phyloP scores from a whole-genome alignment of 1,140 invertebrate genomes.

The Bombus cullumanus region DNA sequence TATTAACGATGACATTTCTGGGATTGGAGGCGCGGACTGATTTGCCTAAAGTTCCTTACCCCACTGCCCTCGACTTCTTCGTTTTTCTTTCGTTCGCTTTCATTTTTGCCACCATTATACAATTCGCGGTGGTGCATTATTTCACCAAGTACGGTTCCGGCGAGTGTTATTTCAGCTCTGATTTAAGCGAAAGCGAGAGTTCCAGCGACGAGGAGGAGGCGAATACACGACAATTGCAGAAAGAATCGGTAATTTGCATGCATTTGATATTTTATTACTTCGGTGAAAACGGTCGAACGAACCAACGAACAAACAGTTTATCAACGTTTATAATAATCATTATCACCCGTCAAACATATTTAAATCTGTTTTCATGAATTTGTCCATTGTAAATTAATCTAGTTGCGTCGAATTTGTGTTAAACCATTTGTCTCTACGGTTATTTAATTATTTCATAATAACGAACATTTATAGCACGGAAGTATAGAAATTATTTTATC shows the following conservation, averaged over 20 bases:
- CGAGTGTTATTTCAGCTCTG: conserved; percentile 90
- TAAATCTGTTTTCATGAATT: too few species aligned
- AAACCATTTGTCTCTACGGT: too few species aligned
- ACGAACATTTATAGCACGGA: too few species aligned
- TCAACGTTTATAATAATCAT: not conserved
- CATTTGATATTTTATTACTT: not conserved
- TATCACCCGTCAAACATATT: not conserved
- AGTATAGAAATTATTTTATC: too few species aligned
- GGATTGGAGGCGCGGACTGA: conserved; percentile 93
- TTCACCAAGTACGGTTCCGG: conserved; percentile 95
- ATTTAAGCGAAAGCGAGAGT: conserved; percentile 83
- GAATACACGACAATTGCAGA: conserved; percentile 15
- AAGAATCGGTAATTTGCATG: conserved; percentile 56
- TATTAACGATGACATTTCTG: conserved; percentile 94
- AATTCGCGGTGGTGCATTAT: conserved; percentile 94
- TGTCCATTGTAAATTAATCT: too few species aligned
- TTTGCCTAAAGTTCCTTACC: conserved; percentile 93
- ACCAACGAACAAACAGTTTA: not conserved
- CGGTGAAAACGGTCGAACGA: not conserved
- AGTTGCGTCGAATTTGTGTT: too few species aligned
- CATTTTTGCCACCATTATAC: conserved; percentile 94
- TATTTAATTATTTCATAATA: too few species aligned
- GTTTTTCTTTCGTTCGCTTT: conserved; percentile 94
- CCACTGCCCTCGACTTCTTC: conserved; percentile 94
- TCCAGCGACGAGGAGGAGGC: conserved; percentile 71